Evolutionary conservation across 2,797 vertebrate genomes (phyloP).

Genomic region (Gymnoscopelus microlampas): DNA sequence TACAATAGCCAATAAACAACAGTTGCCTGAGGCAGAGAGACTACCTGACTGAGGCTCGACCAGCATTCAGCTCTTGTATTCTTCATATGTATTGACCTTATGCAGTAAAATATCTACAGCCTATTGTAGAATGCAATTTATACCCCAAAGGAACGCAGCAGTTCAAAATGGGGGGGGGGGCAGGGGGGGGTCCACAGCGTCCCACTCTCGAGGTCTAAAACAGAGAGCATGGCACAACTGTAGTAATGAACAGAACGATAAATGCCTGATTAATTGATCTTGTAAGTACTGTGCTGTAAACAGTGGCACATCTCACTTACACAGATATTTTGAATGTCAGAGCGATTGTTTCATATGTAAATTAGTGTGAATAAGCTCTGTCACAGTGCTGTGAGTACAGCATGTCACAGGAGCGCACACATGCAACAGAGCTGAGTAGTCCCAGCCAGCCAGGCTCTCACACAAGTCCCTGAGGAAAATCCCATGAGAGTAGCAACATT

Average conservation of each 20-base stretch:
- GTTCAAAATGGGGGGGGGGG: conserved; percentile 30
- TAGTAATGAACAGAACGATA: conserved; percentile 18
- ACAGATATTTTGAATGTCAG: conserved; percentile 22
- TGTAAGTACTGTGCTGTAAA: not conserved
- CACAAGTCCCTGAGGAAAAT: conserved; percentile 69
- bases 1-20: conserved; percentile 75
- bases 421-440: conserved; percentile 67
- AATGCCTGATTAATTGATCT: conserved; percentile 18
- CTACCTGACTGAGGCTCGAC: conserved; percentile 68
- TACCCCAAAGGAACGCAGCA: conserved; percentile 36
- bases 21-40: conserved; percentile 67
- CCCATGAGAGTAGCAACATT: conserved; percentile 72
- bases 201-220: conserved; percentile 8
- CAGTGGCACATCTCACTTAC: not conserved
- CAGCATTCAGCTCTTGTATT: conserved; percentile 57
- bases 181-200: conserved; percentile 8
- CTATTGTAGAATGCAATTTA: conserved; percentile 60
- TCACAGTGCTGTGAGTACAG: conserved; percentile 42
- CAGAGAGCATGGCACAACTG: conserved; percentile 4
- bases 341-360: conserved; percentile 25
- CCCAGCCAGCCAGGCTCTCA: conserved; percentile 63
- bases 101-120: conserved; percentile 67
- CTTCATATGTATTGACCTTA: conserved; percentile 71
- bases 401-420: conserved; percentile 60
- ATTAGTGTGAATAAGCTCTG: conserved; percentile 40